Evolutionary conservation across 1,140 invertebrate genomes (phyloP).

Genomic region (Venustaconcha ellipsiformis): DNA sequence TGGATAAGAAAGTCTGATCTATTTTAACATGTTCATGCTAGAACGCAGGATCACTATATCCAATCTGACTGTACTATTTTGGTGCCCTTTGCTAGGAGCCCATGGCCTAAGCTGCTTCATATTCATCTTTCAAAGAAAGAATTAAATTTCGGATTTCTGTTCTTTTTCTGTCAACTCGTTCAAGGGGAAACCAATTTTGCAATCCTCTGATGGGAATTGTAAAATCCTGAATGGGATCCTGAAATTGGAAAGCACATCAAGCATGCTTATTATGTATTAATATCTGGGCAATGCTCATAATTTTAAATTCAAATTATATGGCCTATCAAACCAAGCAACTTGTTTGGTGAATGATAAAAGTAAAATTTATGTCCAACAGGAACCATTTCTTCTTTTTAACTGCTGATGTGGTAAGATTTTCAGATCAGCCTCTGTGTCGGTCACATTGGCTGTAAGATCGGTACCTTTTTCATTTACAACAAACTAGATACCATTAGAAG

Average conservation of each 20-base stretch:
- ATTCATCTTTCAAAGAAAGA: constrained; percentile 61
- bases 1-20: no score
- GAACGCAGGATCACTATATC: no score
- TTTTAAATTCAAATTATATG: neutral
- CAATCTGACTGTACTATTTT: neutral
- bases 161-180: constrained; percentile 53
- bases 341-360: neutral
- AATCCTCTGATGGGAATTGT: constrained; percentile 66
- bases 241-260: constrained; percentile 34
- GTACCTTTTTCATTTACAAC: no score
- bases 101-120: constrained; percentile 28
- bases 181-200: constrained; percentile 63
- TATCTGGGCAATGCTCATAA: constrained; percentile 5
- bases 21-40: no score
- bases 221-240: constrained; percentile 69
- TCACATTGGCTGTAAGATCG: no score
- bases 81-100: neutral
- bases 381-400: no score
- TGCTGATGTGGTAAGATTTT: no score
- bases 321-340: neutral
- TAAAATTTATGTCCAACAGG: neutral
- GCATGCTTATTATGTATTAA: neutral
- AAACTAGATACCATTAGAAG: no score
- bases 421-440: no score
- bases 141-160: constrained; percentile 64